Base-by-base conservation (phyloP, 2,113 vertebrate species). In the Baryphthengus martii region DNA sequence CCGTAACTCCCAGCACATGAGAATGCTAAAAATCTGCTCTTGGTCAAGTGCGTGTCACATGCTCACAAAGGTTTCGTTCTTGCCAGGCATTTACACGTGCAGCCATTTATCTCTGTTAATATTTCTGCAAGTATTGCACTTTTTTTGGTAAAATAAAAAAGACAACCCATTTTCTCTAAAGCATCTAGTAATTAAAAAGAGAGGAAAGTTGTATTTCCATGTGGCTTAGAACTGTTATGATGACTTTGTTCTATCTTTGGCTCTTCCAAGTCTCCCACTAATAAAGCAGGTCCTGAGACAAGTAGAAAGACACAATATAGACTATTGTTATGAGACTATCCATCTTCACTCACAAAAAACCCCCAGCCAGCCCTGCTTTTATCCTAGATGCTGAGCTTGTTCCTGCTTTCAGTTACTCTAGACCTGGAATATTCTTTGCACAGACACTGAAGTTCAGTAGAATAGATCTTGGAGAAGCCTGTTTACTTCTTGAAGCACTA, bases 1-100 rank as follows among this genome's bases (percentile, higher is more conserved):
- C 26, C 68, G 26, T 61, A 66, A 83, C 19, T 35, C 33, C 29
- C 19, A 82, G 31, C 49, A 91, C n/a, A 42, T 10, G 3, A 33
- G 59, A 76, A 59, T 15, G 45, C 16, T 53, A 33, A 89, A 77
- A 49, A 61, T 56, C 11, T 5, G 2, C 11, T 21, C 35, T 79
- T 18, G 10, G 14, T 31, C 42, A 63, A 21, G 24, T 11, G 19
- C 4, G 0, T 2, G 6, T 79, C 40, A 72, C 25, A 4, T 25
- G 40, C 59, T 95, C 0, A 0, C 23, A 53, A n/a, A 90, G 3
- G 5, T 45, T 63, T 65, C 9, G 1, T 3, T 63, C 92, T 24
- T 73, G 76, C 72, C 77, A 33, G 28, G n/a, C 45, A 67, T 31
- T 88, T 81, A 80, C 70, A 83, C 29, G 52, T 6, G 7, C 45